Percentiles rank a stretch among this genome's conserved stretches.
Evolutionary conservation across 2,113 vertebrate species (phyloP).

Genomic region (Ariopsis seemanni): DNA sequence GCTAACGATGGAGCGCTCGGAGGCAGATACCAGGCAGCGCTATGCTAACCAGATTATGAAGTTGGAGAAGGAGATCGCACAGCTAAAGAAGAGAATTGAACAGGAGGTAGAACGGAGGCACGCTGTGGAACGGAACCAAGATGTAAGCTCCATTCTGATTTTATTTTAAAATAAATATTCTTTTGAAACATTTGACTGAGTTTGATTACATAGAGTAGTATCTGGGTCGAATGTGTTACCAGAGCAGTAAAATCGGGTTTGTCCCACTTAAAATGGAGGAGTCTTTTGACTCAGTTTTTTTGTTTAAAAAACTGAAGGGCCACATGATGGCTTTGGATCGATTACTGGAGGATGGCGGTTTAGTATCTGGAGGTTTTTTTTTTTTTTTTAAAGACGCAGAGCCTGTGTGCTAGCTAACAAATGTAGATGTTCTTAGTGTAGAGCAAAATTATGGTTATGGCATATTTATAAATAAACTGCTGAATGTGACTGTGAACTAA

Average conservation of each 20-base stretch:
- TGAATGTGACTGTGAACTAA: not conserved
- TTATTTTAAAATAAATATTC: not conserved
- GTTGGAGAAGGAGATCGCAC: constrained; percentile 82
- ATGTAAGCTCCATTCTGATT: constrained; percentile 69
- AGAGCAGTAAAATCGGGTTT: not conserved
- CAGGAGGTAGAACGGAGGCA: constrained; percentile 90
- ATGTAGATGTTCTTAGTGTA: not conserved
- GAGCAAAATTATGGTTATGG: not conserved
- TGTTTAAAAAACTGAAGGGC: not conserved
- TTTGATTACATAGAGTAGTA: not conserved
- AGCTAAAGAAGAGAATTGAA: constrained; percentile 86
- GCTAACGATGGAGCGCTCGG: constrained; percentile 89
- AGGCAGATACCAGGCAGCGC: constrained; percentile 85
- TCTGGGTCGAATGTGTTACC: not conserved
- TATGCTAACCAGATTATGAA: constrained; percentile 85
- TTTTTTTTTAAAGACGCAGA: not conserved
- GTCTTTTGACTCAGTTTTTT: no score
- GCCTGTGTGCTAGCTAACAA: not conserved
- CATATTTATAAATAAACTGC: not conserved
- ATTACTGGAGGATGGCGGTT: not conserved
- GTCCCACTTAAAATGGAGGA: not conserved
- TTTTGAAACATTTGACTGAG: not conserved
- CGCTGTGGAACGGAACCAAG: constrained; percentile 82
- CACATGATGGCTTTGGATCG: not conserved
- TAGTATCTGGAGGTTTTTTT: not conserved